Base-by-base conservation (phyloP, 2,113 vertebrate species). In the Hymenochirus boettgeri region DNA sequence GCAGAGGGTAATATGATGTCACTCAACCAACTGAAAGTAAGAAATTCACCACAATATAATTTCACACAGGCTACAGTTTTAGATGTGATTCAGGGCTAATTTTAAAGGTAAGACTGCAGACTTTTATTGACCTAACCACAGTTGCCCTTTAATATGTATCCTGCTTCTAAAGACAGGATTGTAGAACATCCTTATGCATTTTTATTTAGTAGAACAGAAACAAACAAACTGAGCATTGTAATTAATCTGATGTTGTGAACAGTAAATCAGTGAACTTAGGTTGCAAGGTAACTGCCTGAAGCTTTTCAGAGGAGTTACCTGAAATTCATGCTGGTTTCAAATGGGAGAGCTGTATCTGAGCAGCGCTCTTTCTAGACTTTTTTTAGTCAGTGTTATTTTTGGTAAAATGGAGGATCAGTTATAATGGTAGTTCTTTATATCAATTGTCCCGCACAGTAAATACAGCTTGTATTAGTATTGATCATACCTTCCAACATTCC, bases 231-330 rank as follows among this genome's bases (percentile, higher is more conserved):
- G 66, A 79, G 76, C 69, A 51, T 57, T 77, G 78, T 74, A 78
- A 85, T 83, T 81, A 80, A 79, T 78, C 76, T 78, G 75, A 79
- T 73, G 77, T 70, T 61, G 72, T 70, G 76, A 81, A 62, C 69
- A 72, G 72, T 82, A 71, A 79, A 81, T 85, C 75, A 80, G 76
- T 76, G 74, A 75, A 65, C 61, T 74, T 57, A 62, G 18, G 58
- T 66, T 53, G 57, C 59, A 75, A 61, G 75, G 71, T 37, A 73
- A 73, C 70, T 69, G 70, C 71, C 74, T 33, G 48, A 47, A 25
- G 6, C 57, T 42, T 79, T 74, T 69, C 73, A 63, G 3, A 47
- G 79, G 76, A 61, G 51, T 19, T 1, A 18, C 26, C 31, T 47
- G 13, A n/a, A 23, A 22, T 58, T 18, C 31, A 46, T 31, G 17